A percentile compares a stretch with the other conserved stretches of the same genome.
These are phyloP conservation scores for Scaptomyza parva DNA, from an alignment of 2,888 invertebrate genomes.

Conservation along the genomic window DNA sequence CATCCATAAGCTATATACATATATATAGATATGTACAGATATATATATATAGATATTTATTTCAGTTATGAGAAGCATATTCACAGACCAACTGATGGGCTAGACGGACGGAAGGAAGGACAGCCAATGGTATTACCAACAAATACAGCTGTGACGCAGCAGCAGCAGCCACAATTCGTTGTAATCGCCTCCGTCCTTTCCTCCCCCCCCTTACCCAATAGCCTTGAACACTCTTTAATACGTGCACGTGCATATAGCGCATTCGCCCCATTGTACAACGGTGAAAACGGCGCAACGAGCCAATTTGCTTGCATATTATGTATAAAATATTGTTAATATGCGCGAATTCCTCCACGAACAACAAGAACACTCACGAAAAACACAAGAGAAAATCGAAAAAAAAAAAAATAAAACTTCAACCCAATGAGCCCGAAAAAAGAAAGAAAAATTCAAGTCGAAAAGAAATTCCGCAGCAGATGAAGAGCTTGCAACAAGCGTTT, in stretches of 20 bases:
- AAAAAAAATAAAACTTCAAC: background rate
- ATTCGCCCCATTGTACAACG: slow-evolving; percentile 5
- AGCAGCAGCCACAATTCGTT: background rate
- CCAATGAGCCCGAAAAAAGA: background rate
- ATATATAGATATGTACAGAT: background rate
- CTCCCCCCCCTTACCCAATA: background rate
- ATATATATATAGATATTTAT: background rate
- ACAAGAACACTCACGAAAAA: background rate
- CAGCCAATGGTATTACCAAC: background rate
- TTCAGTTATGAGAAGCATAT: slow-evolving; percentile 2
- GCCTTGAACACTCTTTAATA: background rate
- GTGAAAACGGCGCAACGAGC: slow-evolving; percentile 3
- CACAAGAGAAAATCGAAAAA: background rate
- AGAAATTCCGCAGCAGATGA: slow-evolving; percentile 1
- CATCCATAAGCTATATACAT: background rate
- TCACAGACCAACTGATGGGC: background rate
- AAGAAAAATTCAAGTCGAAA: background rate
- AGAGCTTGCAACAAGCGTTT: background rate
- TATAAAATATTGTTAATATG: slow-evolving; percentile 19
- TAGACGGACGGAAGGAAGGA: background rate
- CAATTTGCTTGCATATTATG: slow-evolving; percentile 6
- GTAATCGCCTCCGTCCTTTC: slow-evolving; percentile 6
- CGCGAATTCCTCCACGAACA: slow-evolving; percentile 1
- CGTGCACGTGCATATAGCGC: slow-evolving; percentile 10
- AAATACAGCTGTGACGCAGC: background rate